Base-by-base conservation (phyloP, 2,113 vertebrate species). In the Copsychus sechellarum region DNA sequence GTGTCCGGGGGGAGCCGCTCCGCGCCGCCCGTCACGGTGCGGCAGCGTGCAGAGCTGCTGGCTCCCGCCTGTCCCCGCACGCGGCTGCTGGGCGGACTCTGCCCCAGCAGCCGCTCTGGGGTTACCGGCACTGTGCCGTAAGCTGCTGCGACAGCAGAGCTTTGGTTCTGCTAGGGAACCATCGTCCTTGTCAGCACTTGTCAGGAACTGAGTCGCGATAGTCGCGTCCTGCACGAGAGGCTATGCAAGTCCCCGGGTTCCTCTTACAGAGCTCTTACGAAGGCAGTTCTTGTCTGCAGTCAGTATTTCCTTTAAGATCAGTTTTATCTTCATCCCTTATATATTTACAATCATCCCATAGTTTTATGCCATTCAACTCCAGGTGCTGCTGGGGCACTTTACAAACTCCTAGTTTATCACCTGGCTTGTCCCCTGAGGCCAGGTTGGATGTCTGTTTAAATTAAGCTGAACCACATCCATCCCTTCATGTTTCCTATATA, bases 51-150 rank as follows among this genome's bases (percentile, higher is more conserved):
- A n/a, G n/a, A 5, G 51, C 43, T 2, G 2, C 23, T 9, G 2
- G 2, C 9, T 15, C 15, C 15, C 13, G 0, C 4, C 14, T 17
- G 2, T 21, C 25, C 1, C 8, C 5, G 0, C 1, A 1, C 0
- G 3, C 5, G 3, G 43, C 53, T 17, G 38, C 23, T 8, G 6
- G 0, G 42, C 14, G 29, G 12, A 2, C 3, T 13, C 3, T 17
- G 45, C 14, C 8, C 15, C 8, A 0, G 14, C 11, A 11, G 6
- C 3, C 2, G 3, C 58, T 25, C 4, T 2, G 9, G 47, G 25
- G n/a, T 0, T 14, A 0, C 14, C 1, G 48, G 5, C 5, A 11
- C 3, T 2, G 56, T 14, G 51, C 26, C 48, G 3, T 2, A 1
- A 24, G 25, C 40, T 20, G 0, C 1, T 3, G 20, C 9, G 8